Evolutionary conservation across 2,113 vertebrate genomes (phyloP), one percentile per base, ranked within the genome.

Genomic region (Tangachromis dhanisi): DNA sequence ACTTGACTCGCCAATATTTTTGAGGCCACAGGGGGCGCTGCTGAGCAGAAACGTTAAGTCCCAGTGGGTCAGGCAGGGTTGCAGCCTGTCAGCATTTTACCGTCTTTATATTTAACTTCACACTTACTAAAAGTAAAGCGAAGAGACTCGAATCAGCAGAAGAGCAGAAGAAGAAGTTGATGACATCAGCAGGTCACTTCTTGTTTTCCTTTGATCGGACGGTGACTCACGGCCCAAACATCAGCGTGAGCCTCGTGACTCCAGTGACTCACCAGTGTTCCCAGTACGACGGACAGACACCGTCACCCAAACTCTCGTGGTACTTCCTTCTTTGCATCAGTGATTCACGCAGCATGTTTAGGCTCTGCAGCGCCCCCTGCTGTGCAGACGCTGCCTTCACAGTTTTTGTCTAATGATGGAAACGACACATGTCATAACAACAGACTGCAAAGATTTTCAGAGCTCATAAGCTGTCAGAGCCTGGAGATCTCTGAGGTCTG

Each of bases 401-500:
- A 38, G 61, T 38, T 66, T 66, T n/a, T 38, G 19, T 66, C 0
- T 66, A 66, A 66, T n/a, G 33, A 38, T 2, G 61, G 61, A 66
- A 66, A 66, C 6, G 1, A 3, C 59, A 33, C 59, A 63, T 63
- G 6, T 61, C 14, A 17, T 31, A 61, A 61, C 29, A 19, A 61
- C 57, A 61, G 57, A 38, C 61, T 66, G 17, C 31, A 35, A 35
- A 63, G 31, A 35, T 12, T 12, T 63, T 63, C 31, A 63, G 31
- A 63, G 31, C 16, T 63, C 29, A 10, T 63, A 35, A 21, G 0
- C 31, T 63, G 26, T 61, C 16, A 63, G 29, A 63, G 4, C 31
- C 31, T 0, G 9, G 17, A 63, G 31, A 63, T 35, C 1, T 35
- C 9, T 0, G 31, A 63, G 59, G 31, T 63, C 31, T 0, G 16